These are phyloP conservation scores for Drosophila nigricruria DNA, from an alignment of 2,888 invertebrate genomes.

Conservation along the genomic window DNA sequence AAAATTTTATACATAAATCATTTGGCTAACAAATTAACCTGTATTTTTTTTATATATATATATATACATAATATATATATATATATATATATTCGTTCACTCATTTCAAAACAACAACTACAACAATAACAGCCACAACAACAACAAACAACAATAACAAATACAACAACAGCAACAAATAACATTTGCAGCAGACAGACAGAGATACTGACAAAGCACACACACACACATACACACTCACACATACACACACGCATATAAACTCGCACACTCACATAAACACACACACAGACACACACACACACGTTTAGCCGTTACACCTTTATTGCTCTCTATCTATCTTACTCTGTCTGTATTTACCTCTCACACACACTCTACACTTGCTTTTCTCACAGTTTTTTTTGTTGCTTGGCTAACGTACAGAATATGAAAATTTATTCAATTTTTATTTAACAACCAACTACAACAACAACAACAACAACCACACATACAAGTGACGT, in stretches of 20 bases:
- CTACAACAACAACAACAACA: slow-evolving; percentile 40
- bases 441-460: slow-evolving; percentile 57
- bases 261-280: slow-evolving; percentile 13
- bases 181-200: slow-evolving; percentile 57
- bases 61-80: neutral
- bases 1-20: slow-evolving; percentile 79
- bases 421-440: slow-evolving; percentile 56
- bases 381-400: slow-evolving; percentile 59
- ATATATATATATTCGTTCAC: slow-evolving; percentile 43
- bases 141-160: slow-evolving; percentile 38
- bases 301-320: slow-evolving; percentile 57
- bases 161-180: slow-evolving; percentile 56
- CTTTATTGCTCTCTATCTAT: slow-evolving; percentile 64
- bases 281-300: slow-evolving; percentile 28
- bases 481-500: slow-evolving; percentile 37
- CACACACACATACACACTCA: slow-evolving; percentile 8
- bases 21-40: slow-evolving; percentile 78
- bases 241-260: slow-evolving; percentile 9
- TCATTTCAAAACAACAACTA: slow-evolving; percentile 63
- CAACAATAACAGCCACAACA: slow-evolving; percentile 48
- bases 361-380: slow-evolving; percentile 56
- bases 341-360: slow-evolving; percentile 48
- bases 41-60: slow-evolving; percentile 30
- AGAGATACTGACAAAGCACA: slow-evolving; percentile 51
- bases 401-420: slow-evolving; percentile 73